phyloP scores from a whole-genome alignment of 2,113 vertebrate species.

The Sporophila hypoxantha region DNA sequence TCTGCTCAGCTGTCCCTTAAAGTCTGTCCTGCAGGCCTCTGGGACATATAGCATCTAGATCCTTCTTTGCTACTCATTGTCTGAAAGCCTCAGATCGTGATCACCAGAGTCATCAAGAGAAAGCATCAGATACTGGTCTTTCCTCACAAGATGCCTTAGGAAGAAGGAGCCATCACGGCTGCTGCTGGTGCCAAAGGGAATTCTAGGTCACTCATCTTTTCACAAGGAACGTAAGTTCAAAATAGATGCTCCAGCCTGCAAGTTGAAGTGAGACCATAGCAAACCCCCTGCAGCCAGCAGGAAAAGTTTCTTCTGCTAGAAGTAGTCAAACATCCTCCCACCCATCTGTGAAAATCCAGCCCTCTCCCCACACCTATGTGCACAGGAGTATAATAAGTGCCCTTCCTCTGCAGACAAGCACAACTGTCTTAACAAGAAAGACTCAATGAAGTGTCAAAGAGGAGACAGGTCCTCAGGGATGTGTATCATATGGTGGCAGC shows the following conservation, averaged over 20 bases:
- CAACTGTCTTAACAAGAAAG: neutral
- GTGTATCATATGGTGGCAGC: neutral
- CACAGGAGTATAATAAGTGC: neutral
- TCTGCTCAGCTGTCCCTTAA: neutral
- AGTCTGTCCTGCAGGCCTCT: neutral
- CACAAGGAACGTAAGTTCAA: neutral
- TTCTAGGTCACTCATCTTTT: neutral
- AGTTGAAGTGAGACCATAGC: neutral
- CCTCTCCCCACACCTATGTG: neutral
- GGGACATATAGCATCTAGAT: accelerated
- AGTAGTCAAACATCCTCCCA: neutral
- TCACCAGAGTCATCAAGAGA: neutral
- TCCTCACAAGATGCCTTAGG: neutral
- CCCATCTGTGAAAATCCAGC: neutral
- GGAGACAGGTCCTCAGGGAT: neutral
- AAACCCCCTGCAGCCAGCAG: neutral
- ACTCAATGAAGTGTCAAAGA: neutral
- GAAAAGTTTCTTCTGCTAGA: neutral
- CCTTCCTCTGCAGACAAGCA: neutral
- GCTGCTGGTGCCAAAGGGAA: neutral
- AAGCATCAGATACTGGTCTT: neutral
- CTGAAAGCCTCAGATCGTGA: neutral
- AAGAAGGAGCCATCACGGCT: neutral
- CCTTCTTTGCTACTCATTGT: neutral
- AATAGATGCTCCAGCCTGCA: neutral